Evolutionary conservation across 2,113 vertebrate species (phyloP), one percentile per base, ranked within the genome.

Genomic region (Amblyornis subalaris): DNA sequence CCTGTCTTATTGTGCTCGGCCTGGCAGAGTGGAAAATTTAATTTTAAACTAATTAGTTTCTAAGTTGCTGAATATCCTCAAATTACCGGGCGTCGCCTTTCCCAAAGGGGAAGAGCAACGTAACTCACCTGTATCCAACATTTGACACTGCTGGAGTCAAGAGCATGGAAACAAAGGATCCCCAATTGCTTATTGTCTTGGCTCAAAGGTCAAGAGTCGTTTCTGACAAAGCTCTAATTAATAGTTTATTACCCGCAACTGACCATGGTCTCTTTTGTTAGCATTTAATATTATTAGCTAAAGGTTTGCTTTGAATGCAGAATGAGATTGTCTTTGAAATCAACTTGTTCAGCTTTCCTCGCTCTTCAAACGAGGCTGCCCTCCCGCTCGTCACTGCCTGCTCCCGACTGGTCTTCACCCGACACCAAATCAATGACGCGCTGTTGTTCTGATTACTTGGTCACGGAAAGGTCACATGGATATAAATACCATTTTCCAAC

Each of bases 21-120:
- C 94, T 97, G 97, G 97, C 91, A 97, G 97, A 98, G 97, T 97
- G 98, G 98, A 99, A 99, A 99, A 98, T 98, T 97, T 98, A 97
- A 99, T 98, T 98, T 98, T 98, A 96, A 98, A 83, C 98, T 99
- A 98, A 99, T 99, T 98, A 99, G 98, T 87, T 92, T 97, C 95
- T 95, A 96, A 97, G 96, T 97, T 94, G 97, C 97, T 60, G 84
- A 89, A 97, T 86, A 95, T 98, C 95, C 96, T 99, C 98, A 97
- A 96, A 98, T 99, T 99, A 98, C 98, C 24, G 31, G 95, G 97
- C 97, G 95, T 97, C 93, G 96, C 96, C 96, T 97, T 98, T 98
- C 97, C 97, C 90, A 91, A 92, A 95, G 74, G 45, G 70, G 31
- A 50, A 88, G 80, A 93, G 85, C 90, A 92, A 96, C 93, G 85